A percentile compares a stretch with the other conserved stretches of the same genome.
Conservation (phyloP, 1,140 invertebrate genomes). For the Heliothis subflexa region DNA sequence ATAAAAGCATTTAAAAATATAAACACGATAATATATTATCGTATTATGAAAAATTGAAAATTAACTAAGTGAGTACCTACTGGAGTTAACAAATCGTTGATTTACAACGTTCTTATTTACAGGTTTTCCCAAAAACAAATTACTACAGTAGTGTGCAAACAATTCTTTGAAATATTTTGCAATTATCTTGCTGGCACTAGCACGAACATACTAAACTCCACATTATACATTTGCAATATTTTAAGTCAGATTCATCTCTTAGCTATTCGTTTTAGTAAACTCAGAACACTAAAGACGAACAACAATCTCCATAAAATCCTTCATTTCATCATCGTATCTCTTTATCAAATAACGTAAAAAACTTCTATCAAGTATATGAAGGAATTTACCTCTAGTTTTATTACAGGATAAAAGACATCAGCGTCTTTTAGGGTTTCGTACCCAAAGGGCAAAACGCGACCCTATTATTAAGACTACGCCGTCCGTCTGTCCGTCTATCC, state of each 20-base stretch:
- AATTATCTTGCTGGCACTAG: not conserved
- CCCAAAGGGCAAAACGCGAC: no score
- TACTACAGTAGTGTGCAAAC: not conserved
- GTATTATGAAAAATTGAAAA: no score
- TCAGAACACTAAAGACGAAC: not conserved
- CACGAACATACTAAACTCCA: not conserved
- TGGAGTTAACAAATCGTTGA: no score
- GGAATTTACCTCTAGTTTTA: conserved; percentile 4
- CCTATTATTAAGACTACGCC: no score
- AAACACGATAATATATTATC: no score
- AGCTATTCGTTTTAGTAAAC: not conserved
- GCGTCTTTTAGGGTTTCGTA: no score
- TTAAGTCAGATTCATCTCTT: not conserved
- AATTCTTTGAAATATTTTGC: not conserved
- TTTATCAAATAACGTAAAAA: conserved; percentile 20
- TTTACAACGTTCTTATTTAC: no score
- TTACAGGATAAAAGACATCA: not conserved
- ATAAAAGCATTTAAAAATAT: no score
- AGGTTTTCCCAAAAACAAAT: not conserved
- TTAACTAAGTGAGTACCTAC: no score
- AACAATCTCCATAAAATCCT: conserved; percentile 11
- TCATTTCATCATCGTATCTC: conserved; percentile 17
- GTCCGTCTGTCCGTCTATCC: no score
- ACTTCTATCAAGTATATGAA: not conserved
- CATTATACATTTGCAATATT: not conserved